These are phyloP conservation scores for Enteromius afrohamiltoni DNA, from an alignment of 2,797 vertebrate species.

Conservation along the genomic window DNA sequence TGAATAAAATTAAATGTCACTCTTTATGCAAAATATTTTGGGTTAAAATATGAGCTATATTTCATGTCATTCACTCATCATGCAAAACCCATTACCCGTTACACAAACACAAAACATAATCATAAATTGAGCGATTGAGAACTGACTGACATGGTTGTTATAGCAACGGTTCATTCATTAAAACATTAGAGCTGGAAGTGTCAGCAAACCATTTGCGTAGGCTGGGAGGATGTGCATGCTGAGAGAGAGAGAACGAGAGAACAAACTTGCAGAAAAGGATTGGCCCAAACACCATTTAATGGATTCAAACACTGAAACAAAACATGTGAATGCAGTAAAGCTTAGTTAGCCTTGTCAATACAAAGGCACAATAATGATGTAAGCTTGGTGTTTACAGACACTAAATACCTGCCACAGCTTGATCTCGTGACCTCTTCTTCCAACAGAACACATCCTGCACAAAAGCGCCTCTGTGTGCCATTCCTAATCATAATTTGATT, in stretches of 20 bases:
- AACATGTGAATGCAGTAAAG: neutral
- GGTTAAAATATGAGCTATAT: neutral
- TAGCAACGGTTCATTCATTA: constrained; percentile 1
- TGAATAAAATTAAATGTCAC: neutral
- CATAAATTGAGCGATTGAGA: neutral
- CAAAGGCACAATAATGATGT: neutral
- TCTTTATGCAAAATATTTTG: neutral
- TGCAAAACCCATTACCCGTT: neutral
- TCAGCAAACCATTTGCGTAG: neutral
- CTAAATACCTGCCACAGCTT: constrained; percentile 23
- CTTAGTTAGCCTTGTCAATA: neutral
- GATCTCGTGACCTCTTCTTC: constrained; percentile 15
- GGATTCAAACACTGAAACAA: neutral
- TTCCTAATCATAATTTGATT: constrained; percentile 29
- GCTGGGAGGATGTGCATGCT: neutral
- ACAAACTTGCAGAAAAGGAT: neutral
- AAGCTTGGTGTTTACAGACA: neutral
- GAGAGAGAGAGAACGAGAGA: neutral
- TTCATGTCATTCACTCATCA: neutral
- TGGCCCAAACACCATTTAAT: neutral
- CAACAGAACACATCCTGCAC: constrained; percentile 3
- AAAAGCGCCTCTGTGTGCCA: constrained; percentile 11
- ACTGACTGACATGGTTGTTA: neutral
- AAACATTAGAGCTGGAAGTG: neutral
- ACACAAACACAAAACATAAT: neutral